A percentile compares a stretch with the other conserved stretches of the same genome.
Conservation (phyloP, 2,888 invertebrate species). For the Eupithecia subumbrata region DNA sequence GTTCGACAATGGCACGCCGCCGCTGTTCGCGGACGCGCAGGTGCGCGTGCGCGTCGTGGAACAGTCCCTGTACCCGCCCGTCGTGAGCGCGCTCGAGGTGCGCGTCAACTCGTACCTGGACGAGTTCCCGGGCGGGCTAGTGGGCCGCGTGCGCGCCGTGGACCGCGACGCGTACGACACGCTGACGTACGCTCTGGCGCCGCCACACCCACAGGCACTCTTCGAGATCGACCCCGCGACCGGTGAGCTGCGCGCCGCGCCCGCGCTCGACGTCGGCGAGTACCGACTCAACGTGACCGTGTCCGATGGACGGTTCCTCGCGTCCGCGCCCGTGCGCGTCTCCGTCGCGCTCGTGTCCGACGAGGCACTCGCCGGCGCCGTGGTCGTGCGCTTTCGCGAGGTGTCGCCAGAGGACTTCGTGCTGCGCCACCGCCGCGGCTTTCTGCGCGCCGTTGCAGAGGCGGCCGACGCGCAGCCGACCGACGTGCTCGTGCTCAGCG, state of each 20-base stretch:
- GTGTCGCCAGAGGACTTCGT: constrained; percentile 92
- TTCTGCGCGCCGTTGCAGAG: constrained; percentile 90
- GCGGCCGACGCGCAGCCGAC: constrained; percentile 90
- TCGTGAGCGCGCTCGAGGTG: constrained; percentile 93
- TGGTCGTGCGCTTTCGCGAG: constrained; percentile 92
- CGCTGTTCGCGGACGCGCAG: constrained; percentile 94
- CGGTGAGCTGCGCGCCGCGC: constrained; percentile 92
- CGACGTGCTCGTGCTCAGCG: constrained; percentile 94
- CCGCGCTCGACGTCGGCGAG: constrained; percentile 92
- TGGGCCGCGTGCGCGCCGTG: constrained; percentile 93
- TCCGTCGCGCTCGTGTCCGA: constrained; percentile 91
- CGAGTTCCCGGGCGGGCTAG: constrained; percentile 94
- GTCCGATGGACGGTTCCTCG: constrained; percentile 95
- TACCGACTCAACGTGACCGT: constrained; percentile 96
- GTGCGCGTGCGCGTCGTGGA: constrained; percentile 89
- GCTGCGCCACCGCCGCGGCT: constrained; percentile 92
- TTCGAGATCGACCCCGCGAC: constrained; percentile 92
- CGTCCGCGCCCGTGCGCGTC: constrained; percentile 90
- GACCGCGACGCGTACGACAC: constrained; percentile 97
- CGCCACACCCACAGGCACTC: constrained; percentile 86
- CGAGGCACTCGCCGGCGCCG: constrained; percentile 93
- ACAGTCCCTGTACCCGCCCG: constrained; percentile 97
- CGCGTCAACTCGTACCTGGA: constrained; percentile 94
- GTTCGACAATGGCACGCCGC: constrained; percentile 96
- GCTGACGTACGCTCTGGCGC: constrained; percentile 88